Evolutionary conservation across 2,888 invertebrate species (phyloP), one percentile per base, ranked within the genome.

Genomic region (Synanthedon vespiformis): DNA sequence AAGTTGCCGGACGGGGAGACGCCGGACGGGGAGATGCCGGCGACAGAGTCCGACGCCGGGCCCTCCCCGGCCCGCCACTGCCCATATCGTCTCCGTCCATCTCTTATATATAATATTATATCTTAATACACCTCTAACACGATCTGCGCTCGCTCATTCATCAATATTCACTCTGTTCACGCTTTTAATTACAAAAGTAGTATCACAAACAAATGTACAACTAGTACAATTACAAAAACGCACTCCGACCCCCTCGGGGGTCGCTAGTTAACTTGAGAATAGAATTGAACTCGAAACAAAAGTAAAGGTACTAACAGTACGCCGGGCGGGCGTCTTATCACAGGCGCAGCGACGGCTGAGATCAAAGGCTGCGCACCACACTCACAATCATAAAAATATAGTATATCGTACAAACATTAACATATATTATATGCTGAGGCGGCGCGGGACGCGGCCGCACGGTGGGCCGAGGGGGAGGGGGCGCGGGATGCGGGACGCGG

Each of bases 141-240:
- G 79, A 78, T 77, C 72, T 76, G 72, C 79, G 74, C 76, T 77
- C 74, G 73, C 77, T 72, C 75, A 78, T 77, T 77, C 77, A 80
- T 80, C 80, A 80, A 81, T 82, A 84, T 80, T 78, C 73, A 77
- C 72, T 74, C 68, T 79, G 78, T 72, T 79, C 82, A 76, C 76
- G 79, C 77, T 75, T 85, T 83, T 83, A 83, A 86, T 87, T 86
- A 87, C 85, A 87, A 85, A 85, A 83, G 88, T 88, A 88, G 87
- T 88, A 88, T 88, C 88, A 88, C 88, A 88, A 88, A 88, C 82
- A 86, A 88, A 87, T 85, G 87, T 88, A 88, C 87, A 85, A 82
- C 85, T 83, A 84, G 86, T 85, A 83, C 82, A 82, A 78, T 80
- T 82, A 84, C 79, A 76, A 84, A 80, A 80, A 79, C 78, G 77